Base-by-base conservation (phyloP, 1,140 invertebrate species). In the Pectinophora gossypiella region DNA sequence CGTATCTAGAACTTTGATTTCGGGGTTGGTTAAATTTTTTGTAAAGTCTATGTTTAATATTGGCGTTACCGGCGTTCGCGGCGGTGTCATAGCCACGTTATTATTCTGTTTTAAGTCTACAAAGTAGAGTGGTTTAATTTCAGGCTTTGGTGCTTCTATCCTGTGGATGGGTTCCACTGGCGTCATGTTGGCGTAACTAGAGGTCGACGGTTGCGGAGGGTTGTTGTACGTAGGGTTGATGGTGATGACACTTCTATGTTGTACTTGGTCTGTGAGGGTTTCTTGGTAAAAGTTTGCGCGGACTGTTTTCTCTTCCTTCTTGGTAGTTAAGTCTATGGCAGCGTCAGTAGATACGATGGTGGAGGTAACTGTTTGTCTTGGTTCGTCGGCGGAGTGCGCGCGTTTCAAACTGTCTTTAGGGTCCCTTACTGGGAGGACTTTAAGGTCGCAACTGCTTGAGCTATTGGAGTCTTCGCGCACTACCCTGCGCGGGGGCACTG, bases 41-140 rank as follows among this genome's bases (percentile, higher is more conserved):
- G 80, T 53, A 52, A 86, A 86, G 51, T 86, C 83, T 70, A 86
- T 85, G 45, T 86, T 86, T n/a, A 86, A 15, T 6, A 86, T 68
- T 0, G 82, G 82, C 0, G 75, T 76, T 2, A 76, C 43, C 2
- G 68, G 64, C 13, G 68, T 68, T 23, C 27, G 49, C 0, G 56
- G 57, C 9, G 56, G 46, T 20, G 9, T 19, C 42, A 21, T 40
- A 16, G n/a, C 1, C 7, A 16, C 16, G 1, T 40, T 54, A 56
- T 48, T 60, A 55, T 51, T 60, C 16, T 15, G 36, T 15, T 1
- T 61, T 56, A 64, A 51, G 47, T 67, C 63, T 62, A 61, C 21
- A 46, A 45, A 54, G 40, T 48, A 40, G 7, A 40, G 36, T 15
- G 36, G 36, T 40, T 40, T 40, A 2, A 40, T 40, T 12, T 71